Conservation (phyloP, 2,113 vertebrate species). For the Labeo catla region DNA sequence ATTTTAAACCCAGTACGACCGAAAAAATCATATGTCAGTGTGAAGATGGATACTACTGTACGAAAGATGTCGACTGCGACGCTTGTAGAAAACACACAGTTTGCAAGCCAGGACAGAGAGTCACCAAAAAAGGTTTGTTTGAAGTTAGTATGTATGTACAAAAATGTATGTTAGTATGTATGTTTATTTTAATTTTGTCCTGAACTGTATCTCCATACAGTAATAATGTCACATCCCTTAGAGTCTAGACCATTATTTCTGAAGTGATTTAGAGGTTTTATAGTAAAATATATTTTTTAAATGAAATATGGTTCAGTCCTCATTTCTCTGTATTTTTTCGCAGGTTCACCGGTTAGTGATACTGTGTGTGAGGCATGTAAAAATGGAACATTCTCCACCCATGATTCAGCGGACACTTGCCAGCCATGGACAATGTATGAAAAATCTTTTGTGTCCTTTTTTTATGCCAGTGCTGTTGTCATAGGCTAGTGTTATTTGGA, state of each 20-base stretch:
- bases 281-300: neutral
- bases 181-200: neutral
- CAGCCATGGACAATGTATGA: neutral
- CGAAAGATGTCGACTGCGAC: neutral
- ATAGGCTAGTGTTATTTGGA: too few relatives aligned
- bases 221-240: neutral
- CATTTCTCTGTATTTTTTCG: neutral
- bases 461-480: neutral
- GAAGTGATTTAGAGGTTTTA: neutral
- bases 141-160: neutral
- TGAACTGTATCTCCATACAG: neutral
- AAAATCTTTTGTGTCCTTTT: neutral
- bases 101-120: conserved; percentile 59
- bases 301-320: neutral
- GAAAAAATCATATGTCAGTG: conserved; percentile 52
- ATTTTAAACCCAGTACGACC: fast-evolving
- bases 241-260: neutral
- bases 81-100: conserved; percentile 57
- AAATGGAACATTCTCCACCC: neutral
- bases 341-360: neutral
- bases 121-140: conserved; percentile 54
- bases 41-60: conserved; percentile 66
- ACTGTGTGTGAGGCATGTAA: neutral
- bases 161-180: neutral
- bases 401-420: neutral